phyloP scores from a whole-genome alignment of 2,888 invertebrate species.

The Phyllotreta cruciferae region DNA sequence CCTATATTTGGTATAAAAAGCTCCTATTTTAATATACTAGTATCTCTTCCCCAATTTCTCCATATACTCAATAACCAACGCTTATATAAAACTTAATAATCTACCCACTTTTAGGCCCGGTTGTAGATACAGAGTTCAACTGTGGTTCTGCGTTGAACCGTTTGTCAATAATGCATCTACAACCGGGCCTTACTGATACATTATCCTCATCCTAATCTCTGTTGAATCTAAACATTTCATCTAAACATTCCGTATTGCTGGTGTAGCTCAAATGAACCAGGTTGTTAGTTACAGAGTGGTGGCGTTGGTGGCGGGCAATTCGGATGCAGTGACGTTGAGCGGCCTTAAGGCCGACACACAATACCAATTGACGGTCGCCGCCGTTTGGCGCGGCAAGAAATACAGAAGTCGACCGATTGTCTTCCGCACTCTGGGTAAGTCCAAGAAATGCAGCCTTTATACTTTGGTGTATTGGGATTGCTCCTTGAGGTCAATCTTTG shows the following conservation, averaged over 20 bases:
- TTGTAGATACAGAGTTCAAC: too few species aligned
- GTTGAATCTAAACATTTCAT: background rate
- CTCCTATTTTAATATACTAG: too few species aligned
- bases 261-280: conserved; percentile 48
- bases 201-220: background rate
- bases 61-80: too few species aligned
- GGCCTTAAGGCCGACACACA: conserved; percentile 85
- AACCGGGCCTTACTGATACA: too few species aligned
- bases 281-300: conserved; percentile 92
- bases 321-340: conserved; percentile 83
- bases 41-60: too few species aligned
- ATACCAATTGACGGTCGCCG: conserved; percentile 86
- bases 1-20: too few species aligned
- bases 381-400: conserved; percentile 82
- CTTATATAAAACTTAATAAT: too few species aligned
- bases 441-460: background rate
- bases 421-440: conserved; percentile 85
- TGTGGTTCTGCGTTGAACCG: too few species aligned
- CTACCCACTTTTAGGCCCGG: too few species aligned
- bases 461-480: background rate
- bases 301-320: conserved; percentile 88
- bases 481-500: background rate
- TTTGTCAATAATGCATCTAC: too few species aligned
- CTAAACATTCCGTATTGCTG: conserved; percentile 29
- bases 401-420: conserved; percentile 86